Evolutionary conservation across 1,140 invertebrate genomes (phyloP).

Genomic region (Phthorimaea operculella): DNA sequence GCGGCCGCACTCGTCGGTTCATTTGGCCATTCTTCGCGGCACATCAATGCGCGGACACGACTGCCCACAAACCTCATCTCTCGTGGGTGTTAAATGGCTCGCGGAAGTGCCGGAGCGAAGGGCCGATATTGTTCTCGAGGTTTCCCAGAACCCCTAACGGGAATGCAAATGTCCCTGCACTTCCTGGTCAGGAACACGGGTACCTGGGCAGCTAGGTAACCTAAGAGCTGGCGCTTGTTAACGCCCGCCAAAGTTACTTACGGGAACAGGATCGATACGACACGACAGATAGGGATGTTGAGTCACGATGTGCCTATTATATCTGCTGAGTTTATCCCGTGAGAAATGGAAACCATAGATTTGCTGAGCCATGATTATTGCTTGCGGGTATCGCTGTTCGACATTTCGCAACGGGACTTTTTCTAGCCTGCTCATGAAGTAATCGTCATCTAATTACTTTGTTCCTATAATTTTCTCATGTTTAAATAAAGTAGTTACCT

Average conservation of each 20-base stretch:
- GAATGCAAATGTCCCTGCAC: slow-evolving; percentile 52
- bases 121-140: slow-evolving; percentile 44
- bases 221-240: slow-evolving; percentile 35
- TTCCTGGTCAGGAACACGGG: slow-evolving; percentile 42
- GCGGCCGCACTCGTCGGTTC: not conserved
- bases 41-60: slow-evolving; percentile 1
- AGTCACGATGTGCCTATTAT: slow-evolving; percentile 55
- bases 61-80: not conserved
- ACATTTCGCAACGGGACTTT: not conserved
- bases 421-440: no score
- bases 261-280: slow-evolving; percentile 38
- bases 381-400: not conserved
- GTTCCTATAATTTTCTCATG: no score
- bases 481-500: slow-evolving; percentile 41
- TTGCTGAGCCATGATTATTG: slow-evolving; percentile 5
- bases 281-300: slow-evolving; percentile 40
- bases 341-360: slow-evolving; percentile 8
- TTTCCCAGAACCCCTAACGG: slow-evolving; percentile 51
- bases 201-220: not conserved
- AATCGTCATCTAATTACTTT: no score
- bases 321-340: slow-evolving; percentile 26
- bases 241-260: slow-evolving; percentile 35
- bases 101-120: slow-evolving; percentile 30
- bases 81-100: slow-evolving; percentile 28
- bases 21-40: not conserved